Base-by-base conservation (phyloP, 2,888 invertebrate species). In the Microdon myrmicae region DNA sequence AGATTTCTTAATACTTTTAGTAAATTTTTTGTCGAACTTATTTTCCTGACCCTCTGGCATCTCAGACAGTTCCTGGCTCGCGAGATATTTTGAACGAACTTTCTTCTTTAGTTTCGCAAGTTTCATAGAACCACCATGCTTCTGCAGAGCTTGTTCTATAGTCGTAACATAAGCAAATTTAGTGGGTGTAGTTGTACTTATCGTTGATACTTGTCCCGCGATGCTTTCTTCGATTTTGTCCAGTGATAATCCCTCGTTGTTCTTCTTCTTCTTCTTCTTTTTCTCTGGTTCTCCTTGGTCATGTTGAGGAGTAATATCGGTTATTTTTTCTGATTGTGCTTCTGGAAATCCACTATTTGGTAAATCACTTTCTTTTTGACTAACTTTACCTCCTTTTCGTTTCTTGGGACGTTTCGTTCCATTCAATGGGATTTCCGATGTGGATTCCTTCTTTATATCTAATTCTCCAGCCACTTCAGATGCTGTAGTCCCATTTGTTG, bases 61-160 rank as follows among this genome's bases (percentile, higher is more conserved):
- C 39, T 84, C 84, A 31, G 77, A 66, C 22, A 73, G 71, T 1
- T 82, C 73, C 6, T 73, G 32, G 61, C 75, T 74, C 26, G 77
- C 71, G 14, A 60, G 61, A 69, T 88, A 90, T 69, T 86, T 87
- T 34, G 84, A 83, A 1, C 89, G 73, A 4, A 92, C 86, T 79
- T 90, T 92, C 74, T 90, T 90, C 70, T 87, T 86, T 10, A 94
- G 79, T 71, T 90, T 89, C 72, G 89, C 89, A 48, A 89, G 4
- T 10, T 47, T 55, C 28, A 67, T 53, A 10, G n/a, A 28, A 5
- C 48, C 44, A 1, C 39, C 61, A 7, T 61, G 32, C 22, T 67
- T 67, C 1, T 13, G 44, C 14, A 51, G 9, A 4, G 53, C 49
- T 6, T 3, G 34, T 6, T 20, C 8, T 9, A 56, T 49, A 10